Evolutionary conservation across 1,140 invertebrate species (phyloP), one percentile per base, ranked within the genome.

Genomic region (Sarcophaga peregrina): DNA sequence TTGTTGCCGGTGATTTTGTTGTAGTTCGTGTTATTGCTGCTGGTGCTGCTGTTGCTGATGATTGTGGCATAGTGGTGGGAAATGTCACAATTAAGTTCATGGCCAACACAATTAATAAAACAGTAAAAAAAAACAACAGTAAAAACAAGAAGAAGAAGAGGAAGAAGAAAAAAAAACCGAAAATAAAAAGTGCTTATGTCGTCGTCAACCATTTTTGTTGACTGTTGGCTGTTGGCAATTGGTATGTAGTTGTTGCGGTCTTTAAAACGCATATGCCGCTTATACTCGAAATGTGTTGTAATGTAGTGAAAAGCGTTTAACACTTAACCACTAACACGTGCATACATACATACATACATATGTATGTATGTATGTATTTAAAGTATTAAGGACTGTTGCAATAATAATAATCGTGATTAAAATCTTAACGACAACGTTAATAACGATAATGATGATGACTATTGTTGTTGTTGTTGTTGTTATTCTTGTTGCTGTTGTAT

Each of bases 41-140:
- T n/a, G 54, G 0, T 54, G 52, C 15, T 54, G 54, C 15, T 58
- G 54, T 7, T 58, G 54, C 15, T 15, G 54, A 58, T 13, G 54
- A 58, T 58, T 58, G 54, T 58, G 54, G 54, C 54, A 58, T n/a
- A 58, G 54, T 58, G 54, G 54, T 58, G 54, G 54, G 15, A 76
- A 76, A 47, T 76, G 74, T 76, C 45, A 47, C 46, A 76, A 76
- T 76, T 76, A 76, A 76, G 74, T 76, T 76, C 74, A 76, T 76
- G 74, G 74, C 47, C 74, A 58, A 76, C 74, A 15, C 74, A 76
- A 76, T 76, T 76, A 76, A 76, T 47, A n/a, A 15, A 45, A 76
- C 15, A 45, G 13, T 47, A 48, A 15, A 48, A 47, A 73, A 15
- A 62, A 15, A 15, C 5, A 25, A n/a, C n/a, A n/a, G n/a, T n/a